Percentiles rank a stretch among this genome's conserved stretches.
Evolutionary conservation across 2,888 invertebrate genomes (phyloP).

Genomic region (Lomographa bimaculata): DNA sequence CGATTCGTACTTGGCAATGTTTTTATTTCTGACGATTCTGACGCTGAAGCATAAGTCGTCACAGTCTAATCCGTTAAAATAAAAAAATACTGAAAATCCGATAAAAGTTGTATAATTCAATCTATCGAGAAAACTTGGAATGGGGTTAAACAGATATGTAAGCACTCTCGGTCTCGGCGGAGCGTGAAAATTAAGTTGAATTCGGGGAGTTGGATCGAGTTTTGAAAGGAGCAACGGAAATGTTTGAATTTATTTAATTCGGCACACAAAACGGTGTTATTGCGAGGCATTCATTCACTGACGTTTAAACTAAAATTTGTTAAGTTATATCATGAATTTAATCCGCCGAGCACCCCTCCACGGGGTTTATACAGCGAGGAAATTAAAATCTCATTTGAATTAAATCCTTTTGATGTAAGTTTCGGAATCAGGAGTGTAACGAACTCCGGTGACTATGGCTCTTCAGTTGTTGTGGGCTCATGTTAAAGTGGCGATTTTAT

Average conservation of each 20-base stretch:
- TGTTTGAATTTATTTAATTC: conserved; percentile 35
- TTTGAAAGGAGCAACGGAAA: conserved; percentile 24
- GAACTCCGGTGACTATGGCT: conserved; percentile 38
- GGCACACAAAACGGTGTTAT: conserved; percentile 26
- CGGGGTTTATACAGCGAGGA: conserved; percentile 39
- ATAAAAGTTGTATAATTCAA: too few species aligned
- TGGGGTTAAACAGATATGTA: conserved; percentile 23
- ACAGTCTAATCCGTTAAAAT: too few species aligned
- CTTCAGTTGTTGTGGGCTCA: too few species aligned
- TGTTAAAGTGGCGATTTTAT: too few species aligned
- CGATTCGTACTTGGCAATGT: too few species aligned
- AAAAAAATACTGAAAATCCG: too few species aligned
- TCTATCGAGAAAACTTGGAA: conserved; percentile 19
- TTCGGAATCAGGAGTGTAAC: conserved; percentile 43
- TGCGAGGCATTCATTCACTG: conserved; percentile 31
- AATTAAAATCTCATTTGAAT: conserved; percentile 56
- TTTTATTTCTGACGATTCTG: too few species aligned
- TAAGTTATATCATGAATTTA: conserved; percentile 42
- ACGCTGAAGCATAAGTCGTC: too few species aligned
- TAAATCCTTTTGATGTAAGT: conserved; percentile 54
- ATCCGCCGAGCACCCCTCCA: conserved; percentile 38
- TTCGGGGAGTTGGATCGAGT: conserved; percentile 20
- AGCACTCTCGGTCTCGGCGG: conserved; percentile 15
- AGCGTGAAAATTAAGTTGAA: conserved; percentile 24
- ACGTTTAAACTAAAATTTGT: conserved; percentile 40